A percentile compares a stretch with the other conserved stretches of the same genome.
phyloP scores from a whole-genome alignment of 2,113 vertebrate genomes.

The Mirounga angustirostris region DNA sequence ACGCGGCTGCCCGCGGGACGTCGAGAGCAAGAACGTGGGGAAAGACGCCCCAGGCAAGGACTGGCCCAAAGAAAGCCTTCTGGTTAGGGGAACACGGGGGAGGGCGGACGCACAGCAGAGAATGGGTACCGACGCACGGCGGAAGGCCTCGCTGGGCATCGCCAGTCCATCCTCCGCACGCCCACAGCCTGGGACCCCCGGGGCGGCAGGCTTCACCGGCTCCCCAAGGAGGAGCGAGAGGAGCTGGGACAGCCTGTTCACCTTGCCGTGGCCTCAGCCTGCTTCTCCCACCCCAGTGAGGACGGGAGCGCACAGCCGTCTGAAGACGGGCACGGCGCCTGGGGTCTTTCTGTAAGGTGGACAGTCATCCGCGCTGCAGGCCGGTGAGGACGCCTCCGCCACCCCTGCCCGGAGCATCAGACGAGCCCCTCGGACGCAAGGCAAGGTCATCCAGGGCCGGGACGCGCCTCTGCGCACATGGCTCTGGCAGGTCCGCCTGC shows the following conservation, averaged over 20 bases:
- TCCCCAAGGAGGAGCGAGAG: neutral
- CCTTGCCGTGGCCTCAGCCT: too few species aligned
- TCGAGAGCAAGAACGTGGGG: neutral
- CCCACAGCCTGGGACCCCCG: neutral
- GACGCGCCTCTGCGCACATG: constrained; percentile 81
- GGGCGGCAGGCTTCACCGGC: neutral
- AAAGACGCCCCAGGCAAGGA: neutral
- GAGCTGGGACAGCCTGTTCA: neutral
- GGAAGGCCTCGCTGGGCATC: neutral
- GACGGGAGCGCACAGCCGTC: neutral
- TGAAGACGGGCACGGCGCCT: neutral
- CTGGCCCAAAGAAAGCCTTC: neutral
- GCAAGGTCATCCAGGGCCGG: constrained; percentile 86
- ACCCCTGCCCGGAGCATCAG: neutral
- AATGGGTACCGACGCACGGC: fast-evolving
- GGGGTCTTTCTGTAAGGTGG: too few species aligned
- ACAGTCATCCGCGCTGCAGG: neutral
- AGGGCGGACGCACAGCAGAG: neutral
- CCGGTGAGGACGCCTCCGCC: neutral
- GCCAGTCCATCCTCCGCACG: neutral
- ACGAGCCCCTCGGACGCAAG: neutral
- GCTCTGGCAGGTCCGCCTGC: constrained; percentile 90
- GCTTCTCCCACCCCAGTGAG: too few species aligned
- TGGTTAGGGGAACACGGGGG: too few species aligned
- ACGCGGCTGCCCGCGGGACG: neutral